These are phyloP conservation scores for Bufo gargarizans DNA, from an alignment of 2,113 vertebrate species.

Conservation along the genomic window DNA sequence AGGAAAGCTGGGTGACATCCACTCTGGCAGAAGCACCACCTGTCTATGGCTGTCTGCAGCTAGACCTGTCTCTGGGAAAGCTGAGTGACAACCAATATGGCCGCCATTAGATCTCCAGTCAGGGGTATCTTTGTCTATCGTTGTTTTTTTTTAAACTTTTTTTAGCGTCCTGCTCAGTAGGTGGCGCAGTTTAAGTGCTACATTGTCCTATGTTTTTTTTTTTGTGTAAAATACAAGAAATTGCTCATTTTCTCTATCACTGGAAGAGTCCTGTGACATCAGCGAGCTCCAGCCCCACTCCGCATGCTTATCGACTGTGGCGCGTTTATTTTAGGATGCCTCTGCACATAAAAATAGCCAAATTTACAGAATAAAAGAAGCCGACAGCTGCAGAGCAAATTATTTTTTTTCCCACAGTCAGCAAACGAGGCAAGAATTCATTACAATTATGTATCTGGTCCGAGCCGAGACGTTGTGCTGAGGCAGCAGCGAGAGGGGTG, in stretches of 20 bases:
- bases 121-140: too few species aligned
- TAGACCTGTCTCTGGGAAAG: too few species aligned
- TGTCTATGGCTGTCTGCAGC: too few species aligned
- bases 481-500: slow-evolving; percentile 8
- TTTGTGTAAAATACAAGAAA: background rate
- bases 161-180: too few species aligned
- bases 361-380: slow-evolving; percentile 45
- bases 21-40: too few species aligned
- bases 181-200: too few species aligned
- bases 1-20: background rate
- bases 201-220: background rate
- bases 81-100: too few species aligned
- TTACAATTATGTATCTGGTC: slow-evolving; percentile 49
- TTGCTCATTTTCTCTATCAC: background rate
- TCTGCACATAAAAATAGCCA: slow-evolving; percentile 45
- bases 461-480: slow-evolving; percentile 38
- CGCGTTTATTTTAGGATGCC: slow-evolving; percentile 39
- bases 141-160: too few species aligned
- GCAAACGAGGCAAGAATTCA: slow-evolving; percentile 41
- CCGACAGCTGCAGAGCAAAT: slow-evolving; percentile 31
- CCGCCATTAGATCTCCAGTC: too few species aligned
- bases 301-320: background rate
- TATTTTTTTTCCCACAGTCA: slow-evolving; percentile 31
- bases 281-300: background rate
- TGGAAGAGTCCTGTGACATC: background rate